phyloP scores from a whole-genome alignment of 2,888 invertebrate species.

The Nasonovia ribisnigri region DNA sequence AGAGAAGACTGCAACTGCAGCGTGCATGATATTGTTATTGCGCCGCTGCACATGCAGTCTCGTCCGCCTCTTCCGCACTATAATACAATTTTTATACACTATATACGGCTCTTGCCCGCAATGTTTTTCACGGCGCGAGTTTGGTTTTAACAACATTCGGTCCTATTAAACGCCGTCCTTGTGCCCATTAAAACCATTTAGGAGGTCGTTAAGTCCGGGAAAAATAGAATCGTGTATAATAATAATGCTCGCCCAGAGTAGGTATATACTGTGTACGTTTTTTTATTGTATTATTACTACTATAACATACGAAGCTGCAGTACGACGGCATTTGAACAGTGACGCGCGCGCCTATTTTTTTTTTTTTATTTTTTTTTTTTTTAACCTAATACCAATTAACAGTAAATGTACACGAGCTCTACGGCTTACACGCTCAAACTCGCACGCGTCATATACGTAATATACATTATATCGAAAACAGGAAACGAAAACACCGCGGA shows the following conservation, averaged over 20 bases:
- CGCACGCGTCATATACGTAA: neutral
- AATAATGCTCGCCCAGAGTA: neutral
- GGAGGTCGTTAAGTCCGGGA: constrained; percentile 46
- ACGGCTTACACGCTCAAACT: neutral
- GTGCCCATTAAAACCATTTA: constrained; percentile 53
- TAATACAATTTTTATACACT: neutral
- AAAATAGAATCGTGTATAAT: constrained; percentile 24
- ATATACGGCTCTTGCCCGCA: neutral
- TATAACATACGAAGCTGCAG: neutral
- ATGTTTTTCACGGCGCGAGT: neutral
- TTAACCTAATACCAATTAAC: constrained; percentile 26
- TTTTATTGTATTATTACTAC: neutral
- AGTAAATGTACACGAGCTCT: neutral
- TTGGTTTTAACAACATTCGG: constrained; percentile 6
- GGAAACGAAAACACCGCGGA: constrained; percentile 42
- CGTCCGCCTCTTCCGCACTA: neutral
- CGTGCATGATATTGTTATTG: constrained; percentile 35
- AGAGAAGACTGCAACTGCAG: neutral
- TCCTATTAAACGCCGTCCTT: constrained; percentile 51
- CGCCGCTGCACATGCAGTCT: neutral
- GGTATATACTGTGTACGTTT: neutral
- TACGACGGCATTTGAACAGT: constrained; percentile 9
- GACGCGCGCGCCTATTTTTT: neutral
- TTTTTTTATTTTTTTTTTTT: neutral
- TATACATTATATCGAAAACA: constrained; percentile 14